Percentiles rank a stretch among this genome's conserved stretches.
Conservation (phyloP, 2,113 vertebrate species). For the Varanus komodoensis region DNA sequence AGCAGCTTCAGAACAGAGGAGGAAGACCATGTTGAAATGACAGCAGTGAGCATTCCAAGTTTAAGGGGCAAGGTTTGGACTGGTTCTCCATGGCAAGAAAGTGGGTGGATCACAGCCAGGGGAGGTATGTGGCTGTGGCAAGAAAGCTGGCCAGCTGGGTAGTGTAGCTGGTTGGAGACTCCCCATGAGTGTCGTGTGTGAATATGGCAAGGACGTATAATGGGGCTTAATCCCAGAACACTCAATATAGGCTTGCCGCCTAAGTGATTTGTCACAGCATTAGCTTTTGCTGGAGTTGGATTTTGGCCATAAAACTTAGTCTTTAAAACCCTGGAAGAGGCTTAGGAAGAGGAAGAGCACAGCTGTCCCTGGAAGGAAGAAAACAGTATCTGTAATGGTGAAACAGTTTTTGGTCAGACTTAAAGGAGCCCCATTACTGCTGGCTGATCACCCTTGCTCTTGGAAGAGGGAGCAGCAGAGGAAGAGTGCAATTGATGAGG, state of each 20-base stretch:
- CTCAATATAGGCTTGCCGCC: neutral
- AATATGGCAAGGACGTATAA: neutral
- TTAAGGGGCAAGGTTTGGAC: too few relatives aligned
- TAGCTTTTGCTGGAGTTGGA: neutral
- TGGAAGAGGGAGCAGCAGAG: neutral
- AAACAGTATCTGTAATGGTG: neutral
- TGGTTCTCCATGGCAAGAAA: neutral
- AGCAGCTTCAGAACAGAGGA: neutral
- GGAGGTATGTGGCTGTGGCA: neutral
- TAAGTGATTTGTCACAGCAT: neutral
- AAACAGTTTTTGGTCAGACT: neutral
- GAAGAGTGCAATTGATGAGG: slow-evolving; percentile 5
- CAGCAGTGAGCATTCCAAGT: neutral
- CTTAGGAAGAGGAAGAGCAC: neutral
- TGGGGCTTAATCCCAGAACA: neutral
- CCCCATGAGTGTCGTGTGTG: neutral
- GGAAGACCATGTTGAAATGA: too few relatives aligned
- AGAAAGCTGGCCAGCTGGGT: neutral
- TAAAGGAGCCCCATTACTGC: neutral
- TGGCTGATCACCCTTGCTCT: neutral
- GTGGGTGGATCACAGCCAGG: neutral
- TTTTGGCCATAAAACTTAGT: neutral
- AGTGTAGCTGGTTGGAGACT: neutral
- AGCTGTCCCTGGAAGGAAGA: neutral
- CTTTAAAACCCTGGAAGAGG: neutral